Conservation (phyloP, 2,797 vertebrate genomes). For the Myotis myotis region DNA sequence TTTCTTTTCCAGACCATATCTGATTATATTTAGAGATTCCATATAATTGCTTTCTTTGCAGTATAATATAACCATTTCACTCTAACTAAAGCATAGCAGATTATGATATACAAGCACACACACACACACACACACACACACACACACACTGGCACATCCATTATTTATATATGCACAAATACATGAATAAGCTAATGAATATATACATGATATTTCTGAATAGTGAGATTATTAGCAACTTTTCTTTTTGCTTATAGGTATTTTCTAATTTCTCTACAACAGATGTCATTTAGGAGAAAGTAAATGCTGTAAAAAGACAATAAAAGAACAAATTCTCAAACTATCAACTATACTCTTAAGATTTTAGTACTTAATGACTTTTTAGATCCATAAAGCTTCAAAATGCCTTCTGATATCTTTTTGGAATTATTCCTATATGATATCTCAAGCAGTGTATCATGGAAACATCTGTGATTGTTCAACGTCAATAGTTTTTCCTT, state of each 20-base stretch:
- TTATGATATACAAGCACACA: neutral
- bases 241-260: neutral
- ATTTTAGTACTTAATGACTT: neutral
- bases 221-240: neutral
- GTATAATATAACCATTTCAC: neutral
- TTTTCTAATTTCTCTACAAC: constrained; percentile 2
- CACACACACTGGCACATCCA: neutral
- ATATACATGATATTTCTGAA: neutral
- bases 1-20: neutral
- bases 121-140: too few species aligned
- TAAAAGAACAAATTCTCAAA: constrained; percentile 3
- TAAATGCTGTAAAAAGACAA: neutral
- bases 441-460: neutral
- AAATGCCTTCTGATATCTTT: neutral
- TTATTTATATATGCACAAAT: neutral
- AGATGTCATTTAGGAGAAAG: neutral
- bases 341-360: neutral
- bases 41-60: neutral
- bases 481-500: neutral
- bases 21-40: neutral
- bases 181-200: neutral
- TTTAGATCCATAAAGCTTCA: constrained; percentile 6
- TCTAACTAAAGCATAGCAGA: neutral
- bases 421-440: neutral
- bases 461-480: neutral